These are phyloP conservation scores for Phyllopteryx taeniolatus DNA, from an alignment of 2,113 vertebrate genomes.

Conservation along the genomic window DNA sequence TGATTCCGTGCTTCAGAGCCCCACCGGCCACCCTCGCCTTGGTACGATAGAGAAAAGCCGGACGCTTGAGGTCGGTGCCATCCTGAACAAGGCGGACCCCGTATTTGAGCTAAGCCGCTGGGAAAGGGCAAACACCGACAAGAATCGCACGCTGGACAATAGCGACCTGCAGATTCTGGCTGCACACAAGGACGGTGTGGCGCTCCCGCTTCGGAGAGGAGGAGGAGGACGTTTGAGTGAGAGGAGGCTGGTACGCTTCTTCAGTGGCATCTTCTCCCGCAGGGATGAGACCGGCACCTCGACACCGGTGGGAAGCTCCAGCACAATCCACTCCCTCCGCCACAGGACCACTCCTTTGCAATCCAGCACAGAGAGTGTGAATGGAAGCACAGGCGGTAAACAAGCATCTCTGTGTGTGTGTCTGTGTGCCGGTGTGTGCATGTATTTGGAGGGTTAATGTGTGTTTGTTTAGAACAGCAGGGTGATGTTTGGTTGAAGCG, in stretches of 20 bases:
- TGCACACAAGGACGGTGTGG: slow-evolving; percentile 70
- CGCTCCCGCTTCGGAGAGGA: slow-evolving; percentile 54
- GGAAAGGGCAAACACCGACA: slow-evolving; percentile 76
- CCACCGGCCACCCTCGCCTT: slow-evolving; percentile 6
- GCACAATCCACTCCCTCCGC: slow-evolving; percentile 49
- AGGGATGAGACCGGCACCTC: slow-evolving; percentile 64
- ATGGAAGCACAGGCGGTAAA: slow-evolving; percentile 80
- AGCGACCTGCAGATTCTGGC: slow-evolving; percentile 83
- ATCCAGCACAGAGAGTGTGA: slow-evolving; percentile 85
- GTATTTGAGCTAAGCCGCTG: slow-evolving; percentile 76
- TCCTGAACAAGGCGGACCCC: slow-evolving; percentile 77
- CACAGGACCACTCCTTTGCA: slow-evolving; percentile 66
- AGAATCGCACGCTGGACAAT: slow-evolving; percentile 91
- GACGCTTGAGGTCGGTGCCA: slow-evolving; percentile 80
- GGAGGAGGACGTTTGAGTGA: slow-evolving; percentile 62
- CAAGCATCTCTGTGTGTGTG: slow-evolving; percentile 12
- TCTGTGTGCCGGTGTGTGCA: slow-evolving; percentile 19
- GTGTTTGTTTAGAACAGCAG: slow-evolving; percentile 50
- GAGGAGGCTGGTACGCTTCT: slow-evolving; percentile 81
- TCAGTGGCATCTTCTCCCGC: slow-evolving; percentile 89
- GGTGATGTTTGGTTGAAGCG: slow-evolving; percentile 49
- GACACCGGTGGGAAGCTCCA: slow-evolving; percentile 68
- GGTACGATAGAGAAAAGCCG: slow-evolving; percentile 70
- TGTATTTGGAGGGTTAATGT: slow-evolving; percentile 6
- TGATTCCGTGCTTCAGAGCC: slow-evolving; percentile 19